Percentiles rank a stretch among this genome's conserved stretches.
Evolutionary conservation across 64 coral and sea anemone species (phyloP).

Genomic region (Acropora tenuis): DNA sequence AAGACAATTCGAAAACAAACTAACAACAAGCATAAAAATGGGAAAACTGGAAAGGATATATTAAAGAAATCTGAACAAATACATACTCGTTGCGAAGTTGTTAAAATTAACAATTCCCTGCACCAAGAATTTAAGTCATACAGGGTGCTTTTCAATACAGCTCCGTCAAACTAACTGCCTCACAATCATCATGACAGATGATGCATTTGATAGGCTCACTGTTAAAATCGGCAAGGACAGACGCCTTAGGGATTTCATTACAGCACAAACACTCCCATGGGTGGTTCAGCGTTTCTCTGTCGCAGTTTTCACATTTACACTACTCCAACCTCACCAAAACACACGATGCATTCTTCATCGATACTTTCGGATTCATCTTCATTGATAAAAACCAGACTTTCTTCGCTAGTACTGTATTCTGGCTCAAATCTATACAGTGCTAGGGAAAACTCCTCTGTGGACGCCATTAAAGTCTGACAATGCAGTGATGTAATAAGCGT

Average conservation of each 20-base stretch:
- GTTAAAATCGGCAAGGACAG: not conserved
- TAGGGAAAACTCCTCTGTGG: not conserved
- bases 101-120: slow-evolving; percentile 26
- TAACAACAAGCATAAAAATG: not conserved
- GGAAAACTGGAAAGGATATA: not conserved
- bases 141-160: slow-evolving; percentile 16
- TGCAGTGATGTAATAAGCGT: not conserved
- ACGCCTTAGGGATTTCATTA: not conserved
- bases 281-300: not conserved
- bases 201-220: not conserved
- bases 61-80: too few relatives aligned
- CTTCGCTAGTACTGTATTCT: slow-evolving; percentile 18
- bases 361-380: slow-evolving; percentile 26
- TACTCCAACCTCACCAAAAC: not conserved
- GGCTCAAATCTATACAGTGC: slow-evolving; percentile 21
- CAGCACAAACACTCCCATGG: slow-evolving; percentile 23
- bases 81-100: not conserved
- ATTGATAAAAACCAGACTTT: not conserved
- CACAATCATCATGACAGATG: slow-evolving; percentile 31
- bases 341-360: not conserved
- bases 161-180: slow-evolving; percentile 19
- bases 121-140: slow-evolving; percentile 1
- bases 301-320: slow-evolving; percentile 34
- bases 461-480: not conserved
- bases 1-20: not conserved